phyloP scores from a whole-genome alignment of 2,888 invertebrate genomes.

The Acrobasis suavella region DNA sequence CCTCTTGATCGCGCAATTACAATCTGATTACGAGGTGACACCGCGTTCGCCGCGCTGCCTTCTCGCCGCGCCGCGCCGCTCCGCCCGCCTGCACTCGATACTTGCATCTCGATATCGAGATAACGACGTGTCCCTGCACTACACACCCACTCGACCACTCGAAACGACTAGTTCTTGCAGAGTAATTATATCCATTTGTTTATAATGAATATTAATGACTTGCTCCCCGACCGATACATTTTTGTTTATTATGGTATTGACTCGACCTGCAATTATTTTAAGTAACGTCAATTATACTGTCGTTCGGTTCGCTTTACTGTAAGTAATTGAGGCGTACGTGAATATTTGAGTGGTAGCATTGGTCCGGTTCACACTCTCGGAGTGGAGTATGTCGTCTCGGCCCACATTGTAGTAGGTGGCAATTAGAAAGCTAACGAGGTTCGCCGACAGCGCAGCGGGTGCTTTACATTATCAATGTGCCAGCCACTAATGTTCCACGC shows the following conservation, averaged over 20 bases:
- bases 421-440: slow-evolving; percentile 63
- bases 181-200: slow-evolving; percentile 79
- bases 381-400: slow-evolving; percentile 21
- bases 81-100: slow-evolving; percentile 20
- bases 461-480: slow-evolving; percentile 67
- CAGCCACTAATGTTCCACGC: slow-evolving; percentile 65
- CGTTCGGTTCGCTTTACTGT: slow-evolving; percentile 53
- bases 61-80: slow-evolving; percentile 16
- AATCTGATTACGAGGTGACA: slow-evolving; percentile 67
- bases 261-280: slow-evolving; percentile 68
- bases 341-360: slow-evolving; percentile 50
- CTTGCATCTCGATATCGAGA: slow-evolving; percentile 61
- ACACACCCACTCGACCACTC: slow-evolving; percentile 64
- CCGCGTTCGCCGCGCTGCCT: slow-evolving; percentile 36
- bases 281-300: slow-evolving; percentile 64
- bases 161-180: slow-evolving; percentile 67
- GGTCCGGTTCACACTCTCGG: slow-evolving; percentile 40
- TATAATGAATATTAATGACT: slow-evolving; percentile 77
- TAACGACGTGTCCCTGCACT: slow-evolving; percentile 69
- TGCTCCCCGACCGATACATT: slow-evolving; percentile 54
- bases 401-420: slow-evolving; percentile 38
- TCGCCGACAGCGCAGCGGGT: slow-evolving; percentile 48
- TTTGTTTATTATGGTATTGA: slow-evolving; percentile 66
- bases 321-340: slow-evolving; percentile 49
- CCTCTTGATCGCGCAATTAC: slow-evolving; percentile 67